Base-by-base conservation (phyloP, 2,888 invertebrate genomes). In the Drosophila cognata region DNA sequence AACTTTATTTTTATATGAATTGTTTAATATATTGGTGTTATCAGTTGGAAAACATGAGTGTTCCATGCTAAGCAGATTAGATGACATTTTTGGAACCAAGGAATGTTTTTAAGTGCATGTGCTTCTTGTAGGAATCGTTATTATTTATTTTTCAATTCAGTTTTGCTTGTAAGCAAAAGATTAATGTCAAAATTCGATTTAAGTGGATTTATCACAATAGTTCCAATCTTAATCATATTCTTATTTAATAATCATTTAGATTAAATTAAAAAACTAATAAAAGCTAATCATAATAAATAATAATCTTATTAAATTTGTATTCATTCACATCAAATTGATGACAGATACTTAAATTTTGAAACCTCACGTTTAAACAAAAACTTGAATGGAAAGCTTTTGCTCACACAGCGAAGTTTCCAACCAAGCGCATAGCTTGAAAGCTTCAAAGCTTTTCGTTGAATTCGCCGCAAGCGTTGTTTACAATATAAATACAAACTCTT, bases 61-160 rank as follows among this genome's bases (percentile, higher is more conserved):
- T 48, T 57, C 51, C 16, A 46, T 48, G 58, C 53, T 16, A 33
- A 59, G 10, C 57, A 61, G 76, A 77, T 77, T 58, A 76, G 38
- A 5, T 43, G 61, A 38, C 58, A 58, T 53, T 63, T 57, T 35
- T 46, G 51, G 29, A 56, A 56, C 48, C 33, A 28, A 16, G 25
- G 55, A 62, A 52, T 2, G 21, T 51, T 50, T 35, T 36, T 6
- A 51, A 41, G 66, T 75, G 33, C 77, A 38, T n/a, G 10, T 25
- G 25, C 2, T 36, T 48, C 21, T 38, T 46, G 11, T 7, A 2
- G 38, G 31, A 28, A 11, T 28, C 8, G 21, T 25, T 0, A 31
- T 31, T 31, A 21, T 33, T 13, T 41, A 11, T 52, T 43, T n/a
- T 43, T 33, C 13, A 18, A 55, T 41, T 33, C 13, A 4, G 13